A percentile compares a stretch with the other conserved stretches of the same genome.
phyloP scores from a whole-genome alignment of 2,888 invertebrate genomes.

The Drosophila hamatofila region DNA sequence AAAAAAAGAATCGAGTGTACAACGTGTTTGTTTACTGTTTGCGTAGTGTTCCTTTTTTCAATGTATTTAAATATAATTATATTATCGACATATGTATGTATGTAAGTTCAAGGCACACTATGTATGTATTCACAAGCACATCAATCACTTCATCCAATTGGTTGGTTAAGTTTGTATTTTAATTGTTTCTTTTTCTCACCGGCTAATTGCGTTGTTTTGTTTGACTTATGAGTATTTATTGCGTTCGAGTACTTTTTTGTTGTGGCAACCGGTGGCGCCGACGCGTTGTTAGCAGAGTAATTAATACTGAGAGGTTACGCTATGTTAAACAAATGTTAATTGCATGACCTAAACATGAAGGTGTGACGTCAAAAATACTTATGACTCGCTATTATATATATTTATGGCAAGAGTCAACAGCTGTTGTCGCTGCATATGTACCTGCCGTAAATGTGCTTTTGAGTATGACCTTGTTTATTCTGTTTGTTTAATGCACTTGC shows the following conservation, averaged over 20 bases:
- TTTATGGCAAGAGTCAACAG: background rate
- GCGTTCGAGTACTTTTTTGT: conserved; percentile 39
- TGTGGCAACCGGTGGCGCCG: conserved; percentile 62
- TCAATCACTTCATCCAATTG: conserved; percentile 17
- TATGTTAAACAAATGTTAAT: conserved; percentile 35
- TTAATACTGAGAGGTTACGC: conserved; percentile 12
- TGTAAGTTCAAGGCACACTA: conserved; percentile 51
- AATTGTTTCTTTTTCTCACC: conserved; percentile 22
- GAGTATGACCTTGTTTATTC: too few relatives aligned
- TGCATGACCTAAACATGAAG: background rate
- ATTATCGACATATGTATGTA: conserved; percentile 51
- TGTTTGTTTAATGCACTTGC: background rate
- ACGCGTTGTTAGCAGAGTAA: conserved; percentile 28
- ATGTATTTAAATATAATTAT: conserved; percentile 66
- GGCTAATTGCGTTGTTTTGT: conserved; percentile 21
- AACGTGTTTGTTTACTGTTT: conserved; percentile 67
- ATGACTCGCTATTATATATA: background rate
- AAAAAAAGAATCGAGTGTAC: conserved; percentile 53
- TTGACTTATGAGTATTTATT: conserved; percentile 5
- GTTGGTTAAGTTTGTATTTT: conserved; percentile 1
- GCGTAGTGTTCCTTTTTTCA: conserved; percentile 71
- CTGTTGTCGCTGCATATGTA: background rate
- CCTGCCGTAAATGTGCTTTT: background rate
- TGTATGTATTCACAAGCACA: conserved; percentile 40
- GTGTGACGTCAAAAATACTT: conserved; percentile 10